phyloP scores from a whole-genome alignment of 2,888 invertebrate species.

The Liopterus haemorrhoidalis region DNA sequence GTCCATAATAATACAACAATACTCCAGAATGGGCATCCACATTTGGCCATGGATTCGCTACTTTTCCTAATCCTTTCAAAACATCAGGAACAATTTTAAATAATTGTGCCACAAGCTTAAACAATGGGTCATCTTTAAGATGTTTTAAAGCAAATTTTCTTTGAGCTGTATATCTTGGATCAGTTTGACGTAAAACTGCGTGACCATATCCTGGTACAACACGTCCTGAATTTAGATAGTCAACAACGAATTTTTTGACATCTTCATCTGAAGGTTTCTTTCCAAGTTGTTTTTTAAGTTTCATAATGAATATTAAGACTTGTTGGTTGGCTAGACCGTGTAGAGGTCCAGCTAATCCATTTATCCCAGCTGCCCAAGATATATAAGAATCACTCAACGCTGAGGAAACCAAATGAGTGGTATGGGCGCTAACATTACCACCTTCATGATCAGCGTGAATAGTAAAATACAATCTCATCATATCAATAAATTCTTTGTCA shows the following conservation, averaged over 20 bases:
- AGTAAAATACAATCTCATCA: slow-evolving; percentile 79
- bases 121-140: slow-evolving; percentile 73
- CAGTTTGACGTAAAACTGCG: slow-evolving; percentile 83
- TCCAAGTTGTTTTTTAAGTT: slow-evolving; percentile 47
- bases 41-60: slow-evolving; percentile 90
- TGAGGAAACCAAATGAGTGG: slow-evolving; percentile 79
- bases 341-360: slow-evolving; percentile 81
- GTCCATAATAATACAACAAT: slow-evolving; percentile 69
- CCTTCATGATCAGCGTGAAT: slow-evolving; percentile 84
- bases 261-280: slow-evolving; percentile 57
- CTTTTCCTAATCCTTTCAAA: slow-evolving; percentile 76
- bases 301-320: slow-evolving; percentile 51
- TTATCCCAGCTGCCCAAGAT: slow-evolving; percentile 79
- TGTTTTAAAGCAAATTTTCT: slow-evolving; percentile 81
- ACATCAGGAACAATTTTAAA: slow-evolving; percentile 81
- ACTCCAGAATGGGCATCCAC: slow-evolving; percentile 89
- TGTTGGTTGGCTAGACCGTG: slow-evolving; percentile 86
- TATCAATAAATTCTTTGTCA: slow-evolving; percentile 65
- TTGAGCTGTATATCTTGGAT: slow-evolving; percentile 75
- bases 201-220: slow-evolving; percentile 88
- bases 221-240: slow-evolving; percentile 70
- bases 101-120: slow-evolving; percentile 73
- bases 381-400: slow-evolving; percentile 83
- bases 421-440: slow-evolving; percentile 87
- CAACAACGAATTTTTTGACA: slow-evolving; percentile 56